These are phyloP conservation scores for Entomobrya proxima DNA, from an alignment of 2,888 invertebrate species.

Conservation along the genomic window DNA sequence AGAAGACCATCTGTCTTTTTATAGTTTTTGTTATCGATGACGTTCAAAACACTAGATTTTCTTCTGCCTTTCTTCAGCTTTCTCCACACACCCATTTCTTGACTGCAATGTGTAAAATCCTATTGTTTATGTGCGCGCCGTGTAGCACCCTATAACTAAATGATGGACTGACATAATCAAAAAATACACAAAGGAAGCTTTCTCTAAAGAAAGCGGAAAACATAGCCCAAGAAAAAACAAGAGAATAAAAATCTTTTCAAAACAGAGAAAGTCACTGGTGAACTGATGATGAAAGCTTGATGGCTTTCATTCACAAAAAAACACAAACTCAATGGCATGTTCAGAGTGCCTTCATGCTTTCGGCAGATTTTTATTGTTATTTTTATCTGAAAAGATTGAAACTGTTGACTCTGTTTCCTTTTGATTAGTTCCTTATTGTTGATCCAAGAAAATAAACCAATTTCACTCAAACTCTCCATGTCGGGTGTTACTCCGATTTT, in stretches of 20 bases:
- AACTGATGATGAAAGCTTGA: conserved; percentile 11
- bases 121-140: not conserved
- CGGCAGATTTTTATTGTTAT: not conserved
- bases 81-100: not conserved
- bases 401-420: conserved; percentile 6
- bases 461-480: not conserved
- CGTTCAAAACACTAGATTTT: not conserved
- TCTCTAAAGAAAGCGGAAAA: not conserved
- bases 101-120: not conserved
- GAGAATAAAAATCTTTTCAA: not conserved
- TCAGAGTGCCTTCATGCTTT: not conserved
- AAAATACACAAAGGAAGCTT: not conserved
- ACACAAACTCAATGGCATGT: not conserved
- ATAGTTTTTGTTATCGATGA: not conserved
- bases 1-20: not conserved
- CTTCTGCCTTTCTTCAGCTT: not conserved
- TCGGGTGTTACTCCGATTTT: not conserved
- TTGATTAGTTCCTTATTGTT: not conserved
- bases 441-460: conserved; percentile 1
- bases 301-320: not conserved
- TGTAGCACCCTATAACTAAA: conserved; percentile 1
- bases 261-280: not conserved
- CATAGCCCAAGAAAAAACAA: too few species aligned
- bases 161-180: not conserved
- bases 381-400: conserved; percentile 5